Evolutionary conservation across 2,797 vertebrate genomes (phyloP).

Genomic region (Acridotheres tristis): DNA sequence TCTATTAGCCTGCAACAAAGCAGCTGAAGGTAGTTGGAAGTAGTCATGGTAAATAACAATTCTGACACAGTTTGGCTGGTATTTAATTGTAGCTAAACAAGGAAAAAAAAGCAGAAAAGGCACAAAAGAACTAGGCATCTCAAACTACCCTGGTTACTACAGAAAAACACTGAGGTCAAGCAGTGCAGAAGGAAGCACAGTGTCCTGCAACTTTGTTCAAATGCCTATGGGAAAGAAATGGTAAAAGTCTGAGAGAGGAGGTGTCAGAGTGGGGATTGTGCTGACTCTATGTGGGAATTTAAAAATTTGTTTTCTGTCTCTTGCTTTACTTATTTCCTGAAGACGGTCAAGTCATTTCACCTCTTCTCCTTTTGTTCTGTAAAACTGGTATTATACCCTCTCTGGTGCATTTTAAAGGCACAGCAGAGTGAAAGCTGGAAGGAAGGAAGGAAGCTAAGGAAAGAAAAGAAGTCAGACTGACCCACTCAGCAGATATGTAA

Average conservation of each 20-base stretch:
- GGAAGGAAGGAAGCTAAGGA: background rate
- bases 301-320: background rate
- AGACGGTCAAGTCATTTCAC: background rate
- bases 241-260: background rate
- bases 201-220: background rate
- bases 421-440: background rate
- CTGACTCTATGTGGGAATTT: background rate
- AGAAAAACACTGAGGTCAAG: background rate
- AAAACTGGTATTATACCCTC: background rate
- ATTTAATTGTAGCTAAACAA: background rate
- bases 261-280: background rate
- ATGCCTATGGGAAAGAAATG: background rate
- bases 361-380: background rate
- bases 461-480: slow-evolving; percentile 18
- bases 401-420: background rate
- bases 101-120: background rate
- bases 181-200: background rate
- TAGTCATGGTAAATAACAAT: background rate
- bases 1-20: background rate
- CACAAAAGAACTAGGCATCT: background rate
- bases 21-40: background rate
- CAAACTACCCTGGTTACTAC: background rate
- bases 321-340: background rate
- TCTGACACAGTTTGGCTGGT: background rate
- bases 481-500: background rate